Percentiles rank a stretch among this genome's conserved stretches.
Evolutionary conservation across 2,113 vertebrate species (phyloP).

Genomic region (Alosa alosa): DNA sequence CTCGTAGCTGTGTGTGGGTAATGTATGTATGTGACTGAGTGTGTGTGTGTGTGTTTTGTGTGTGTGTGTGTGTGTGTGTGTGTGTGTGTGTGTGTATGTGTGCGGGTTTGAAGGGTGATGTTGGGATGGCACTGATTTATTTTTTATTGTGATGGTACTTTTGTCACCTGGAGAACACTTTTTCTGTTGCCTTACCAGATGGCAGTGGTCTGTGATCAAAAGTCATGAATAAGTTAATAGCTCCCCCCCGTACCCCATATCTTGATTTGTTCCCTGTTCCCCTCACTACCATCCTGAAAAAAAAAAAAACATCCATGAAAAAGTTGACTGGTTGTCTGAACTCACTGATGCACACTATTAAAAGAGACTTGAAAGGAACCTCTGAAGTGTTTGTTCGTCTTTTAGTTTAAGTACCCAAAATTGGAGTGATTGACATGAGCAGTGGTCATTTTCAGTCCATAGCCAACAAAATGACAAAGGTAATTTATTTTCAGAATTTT

Average conservation of each 20-base stretch:
- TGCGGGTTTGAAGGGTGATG: neutral
- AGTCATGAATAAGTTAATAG: neutral
- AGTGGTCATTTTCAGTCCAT: neutral
- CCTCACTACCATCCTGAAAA: neutral
- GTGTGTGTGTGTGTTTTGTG: neutral
- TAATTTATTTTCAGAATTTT: neutral
- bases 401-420: neutral
- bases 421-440: neutral
- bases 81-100: neutral
- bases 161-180: constrained; percentile 62
- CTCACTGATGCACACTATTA: constrained; percentile 84
- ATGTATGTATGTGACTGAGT: neutral
- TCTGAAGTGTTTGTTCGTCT: constrained; percentile 32
- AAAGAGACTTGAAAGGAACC: constrained; percentile 80
- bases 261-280: neutral
- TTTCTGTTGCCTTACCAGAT: constrained; percentile 76
- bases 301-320: neutral
- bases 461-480: neutral
- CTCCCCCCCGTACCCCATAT: neutral
- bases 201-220: constrained; percentile 20
- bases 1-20: neutral
- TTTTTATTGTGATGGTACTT: constrained; percentile 36
- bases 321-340: neutral
- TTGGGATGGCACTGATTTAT: neutral
- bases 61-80: neutral